Conservation (phyloP, 2,888 invertebrate species). For the Pilophorus perplexus region DNA sequence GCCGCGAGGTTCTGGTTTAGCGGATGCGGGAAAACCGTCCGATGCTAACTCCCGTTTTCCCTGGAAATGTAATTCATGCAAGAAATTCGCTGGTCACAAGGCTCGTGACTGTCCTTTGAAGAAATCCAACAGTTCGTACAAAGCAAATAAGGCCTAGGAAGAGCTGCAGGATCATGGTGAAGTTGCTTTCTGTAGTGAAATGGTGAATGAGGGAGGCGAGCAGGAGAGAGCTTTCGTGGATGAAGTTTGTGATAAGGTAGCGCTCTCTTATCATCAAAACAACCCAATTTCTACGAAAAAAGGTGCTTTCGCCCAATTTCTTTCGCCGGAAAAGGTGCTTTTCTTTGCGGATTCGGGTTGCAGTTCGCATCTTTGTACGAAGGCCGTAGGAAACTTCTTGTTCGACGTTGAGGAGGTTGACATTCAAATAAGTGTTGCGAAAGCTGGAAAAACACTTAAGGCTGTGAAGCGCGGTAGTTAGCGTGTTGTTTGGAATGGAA, state of each 20-base stretch:
- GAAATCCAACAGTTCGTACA: background rate
- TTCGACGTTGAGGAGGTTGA: background rate
- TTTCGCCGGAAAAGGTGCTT: background rate
- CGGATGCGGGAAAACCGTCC: background rate
- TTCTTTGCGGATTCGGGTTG: slow-evolving; percentile 1
- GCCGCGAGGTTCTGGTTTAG: background rate
- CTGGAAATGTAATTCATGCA: background rate
- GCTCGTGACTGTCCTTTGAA: background rate
- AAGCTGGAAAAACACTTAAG: background rate
- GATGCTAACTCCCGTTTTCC: background rate
- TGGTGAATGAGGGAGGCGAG: background rate
- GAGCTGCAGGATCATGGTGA: background rate
- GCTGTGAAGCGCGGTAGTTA: slow-evolving; percentile 3
- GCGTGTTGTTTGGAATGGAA: background rate
- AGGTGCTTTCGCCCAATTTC: too few relatives aligned
- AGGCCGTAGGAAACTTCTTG: background rate
- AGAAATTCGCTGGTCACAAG: background rate
- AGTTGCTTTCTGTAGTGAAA: background rate
- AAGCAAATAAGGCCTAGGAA: background rate
- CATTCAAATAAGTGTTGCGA: background rate
- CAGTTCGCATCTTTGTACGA: background rate
- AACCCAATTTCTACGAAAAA: background rate
- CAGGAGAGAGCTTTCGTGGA: background rate
- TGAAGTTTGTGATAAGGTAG: background rate
- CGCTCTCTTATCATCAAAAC: background rate